Percentiles rank a stretch among this genome's conserved stretches.
Evolutionary conservation across 2,113 vertebrate genomes (phyloP).

Genomic region (Petroica traversi): DNA sequence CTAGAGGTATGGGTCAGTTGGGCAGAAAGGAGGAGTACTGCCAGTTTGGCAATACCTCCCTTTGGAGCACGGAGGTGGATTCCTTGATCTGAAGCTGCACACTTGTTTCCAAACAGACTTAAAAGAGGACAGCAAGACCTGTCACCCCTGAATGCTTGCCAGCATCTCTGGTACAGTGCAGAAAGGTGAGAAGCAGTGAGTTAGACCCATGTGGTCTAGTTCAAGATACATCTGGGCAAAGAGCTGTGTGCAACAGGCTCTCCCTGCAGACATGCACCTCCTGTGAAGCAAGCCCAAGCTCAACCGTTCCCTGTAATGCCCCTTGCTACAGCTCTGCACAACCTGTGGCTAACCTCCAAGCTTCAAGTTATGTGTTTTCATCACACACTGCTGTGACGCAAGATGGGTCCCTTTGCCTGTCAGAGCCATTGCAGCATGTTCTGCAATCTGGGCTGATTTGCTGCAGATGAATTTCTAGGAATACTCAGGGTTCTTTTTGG

Average conservation of each 20-base stretch:
- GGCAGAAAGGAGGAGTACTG: neutral
- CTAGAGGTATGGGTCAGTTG: neutral
- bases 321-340: neutral
- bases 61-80: neutral
- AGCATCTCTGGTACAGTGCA: neutral
- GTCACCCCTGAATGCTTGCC: neutral
- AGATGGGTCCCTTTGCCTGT: neutral
- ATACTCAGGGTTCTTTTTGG: neutral
- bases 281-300: neutral
- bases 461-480: neutral
- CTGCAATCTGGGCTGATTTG: neutral
- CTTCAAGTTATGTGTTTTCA: neutral
- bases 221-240: neutral
- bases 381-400: neutral
- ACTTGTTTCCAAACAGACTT: neutral
- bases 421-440: neutral
- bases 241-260: neutral
- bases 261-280: accelerated
- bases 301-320: neutral
- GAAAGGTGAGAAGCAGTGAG: neutral
- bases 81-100: neutral
- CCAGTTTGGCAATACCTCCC: neutral
- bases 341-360: slow-evolving; percentile 54
- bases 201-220: neutral
- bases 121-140: neutral